Evolutionary conservation across 2,888 invertebrate genomes (phyloP), one percentile per base, ranked within the genome.

Genomic region (Trichopria drosophilae): DNA sequence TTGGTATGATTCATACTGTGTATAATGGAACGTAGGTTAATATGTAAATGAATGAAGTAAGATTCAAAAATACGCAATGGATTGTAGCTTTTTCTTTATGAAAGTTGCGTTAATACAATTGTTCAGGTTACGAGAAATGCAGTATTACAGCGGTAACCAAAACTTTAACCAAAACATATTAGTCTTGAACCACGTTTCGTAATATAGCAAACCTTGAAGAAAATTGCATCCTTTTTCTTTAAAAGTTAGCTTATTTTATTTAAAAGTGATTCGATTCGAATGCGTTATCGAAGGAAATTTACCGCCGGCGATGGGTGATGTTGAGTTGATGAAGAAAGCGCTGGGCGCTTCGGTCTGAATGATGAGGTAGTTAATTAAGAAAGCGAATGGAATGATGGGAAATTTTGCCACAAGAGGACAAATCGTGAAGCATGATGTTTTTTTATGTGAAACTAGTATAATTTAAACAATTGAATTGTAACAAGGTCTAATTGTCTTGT

Each of bases 1-100:
- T 19, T 28, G 46, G 32, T 45, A 46, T 46, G 42, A 35, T 50
- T 43, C 34, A 42, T 39, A 48, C 45, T 51, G 51, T 46, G 48
- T 49, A 52, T 49, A 48, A 55, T 46, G 37, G 49, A 52, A 40
- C 52, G 52, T 46, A n/a, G n/a, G n/a, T n/a, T n/a, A n/a, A n/a
- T n/a, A n/a, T n/a, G n/a, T n/a, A n/a, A 48, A 52, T 55, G 52
- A 52, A 49, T 29, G 49, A 52, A 45, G 52, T 55, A 46, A 45
- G 35, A 51, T 29, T 51, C 40, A 39, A 20, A 23, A 15, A n/a
- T 16, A 32, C 12, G 24, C 23, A 22, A 39, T 47, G 40, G 12
- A 23, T n/a, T n/a, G n/a, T n/a, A n/a, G n/a, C n/a, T n/a, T n/a
- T n/a, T n/a, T n/a, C n/a, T n/a, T n/a, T n/a, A n/a, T n/a, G n/a